These are phyloP conservation scores for Argopecten irradians DNA, from an alignment of 1,140 invertebrate genomes.

Conservation along the genomic window DNA sequence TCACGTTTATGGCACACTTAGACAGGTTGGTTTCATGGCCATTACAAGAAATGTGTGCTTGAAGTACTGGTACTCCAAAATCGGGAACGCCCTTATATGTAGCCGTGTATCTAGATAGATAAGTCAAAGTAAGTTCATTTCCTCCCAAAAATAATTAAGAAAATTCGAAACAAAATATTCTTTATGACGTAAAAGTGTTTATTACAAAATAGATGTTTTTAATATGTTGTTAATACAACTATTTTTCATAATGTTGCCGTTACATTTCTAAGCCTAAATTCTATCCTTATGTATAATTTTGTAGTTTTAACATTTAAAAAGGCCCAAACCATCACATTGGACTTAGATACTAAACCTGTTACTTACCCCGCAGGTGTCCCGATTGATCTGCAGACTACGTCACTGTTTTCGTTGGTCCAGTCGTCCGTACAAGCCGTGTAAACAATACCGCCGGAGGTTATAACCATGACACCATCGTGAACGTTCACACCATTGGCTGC, in stretches of 20 bases:
- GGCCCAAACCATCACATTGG: too few relatives aligned
- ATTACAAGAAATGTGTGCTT: neutral
- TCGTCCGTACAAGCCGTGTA: neutral
- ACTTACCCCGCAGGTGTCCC: neutral
- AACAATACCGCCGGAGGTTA: neutral
- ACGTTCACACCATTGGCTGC: neutral
- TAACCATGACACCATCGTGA: neutral
- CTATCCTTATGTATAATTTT: too few relatives aligned
- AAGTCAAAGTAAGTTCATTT: too few relatives aligned
- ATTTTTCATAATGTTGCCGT: too few relatives aligned
- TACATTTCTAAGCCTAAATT: too few relatives aligned
- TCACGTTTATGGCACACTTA: neutral
- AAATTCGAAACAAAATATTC: too few relatives aligned
- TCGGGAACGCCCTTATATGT: neutral
- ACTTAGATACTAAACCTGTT: too few relatives aligned
- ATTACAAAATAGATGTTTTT: too few relatives aligned
- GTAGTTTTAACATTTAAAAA: too few relatives aligned
- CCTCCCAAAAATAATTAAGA: too few relatives aligned
- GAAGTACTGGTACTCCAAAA: neutral
- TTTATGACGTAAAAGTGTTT: too few relatives aligned
- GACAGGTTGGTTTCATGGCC: neutral
- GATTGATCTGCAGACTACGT: neutral
- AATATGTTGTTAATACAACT: too few relatives aligned
- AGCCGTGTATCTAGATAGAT: neutral
- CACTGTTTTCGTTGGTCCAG: neutral